These are phyloP conservation scores for Araneus ventricosus DNA, from an alignment of 1,140 invertebrate species.

Conservation along the genomic window DNA sequence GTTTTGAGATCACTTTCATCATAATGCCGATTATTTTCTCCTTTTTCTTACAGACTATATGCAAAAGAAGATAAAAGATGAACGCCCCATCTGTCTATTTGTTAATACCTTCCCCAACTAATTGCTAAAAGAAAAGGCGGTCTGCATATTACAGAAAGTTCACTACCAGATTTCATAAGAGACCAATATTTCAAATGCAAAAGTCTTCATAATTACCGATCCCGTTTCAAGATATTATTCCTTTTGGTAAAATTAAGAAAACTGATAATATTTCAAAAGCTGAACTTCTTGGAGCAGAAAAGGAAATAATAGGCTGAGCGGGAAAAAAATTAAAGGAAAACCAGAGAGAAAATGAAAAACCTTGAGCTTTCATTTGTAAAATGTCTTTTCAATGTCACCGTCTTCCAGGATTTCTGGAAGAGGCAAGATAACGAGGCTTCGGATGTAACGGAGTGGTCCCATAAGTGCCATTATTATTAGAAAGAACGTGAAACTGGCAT, in stretches of 20 bases:
- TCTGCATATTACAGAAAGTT: not conserved
- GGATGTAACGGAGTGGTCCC: constrained; percentile 3
- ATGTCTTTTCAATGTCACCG: constrained; percentile 29
- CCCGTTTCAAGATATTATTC: constrained; percentile 11
- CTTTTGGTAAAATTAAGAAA: constrained; percentile 17
- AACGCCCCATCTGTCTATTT: not conserved
- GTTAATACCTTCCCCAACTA: not conserved
- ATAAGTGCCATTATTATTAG: constrained; percentile 30
- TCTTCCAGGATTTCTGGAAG: constrained; percentile 8
- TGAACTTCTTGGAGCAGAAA: not conserved
- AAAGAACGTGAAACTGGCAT: constrained; percentile 13
- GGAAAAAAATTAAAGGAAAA: not conserved
- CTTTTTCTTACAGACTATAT: no score
- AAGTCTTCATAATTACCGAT: not conserved
- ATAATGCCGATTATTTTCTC: no score
- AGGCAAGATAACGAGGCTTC: constrained; percentile 8
- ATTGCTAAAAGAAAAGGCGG: not conserved
- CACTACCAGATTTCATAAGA: not conserved
- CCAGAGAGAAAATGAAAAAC: not conserved
- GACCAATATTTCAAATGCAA: constrained; percentile 14
- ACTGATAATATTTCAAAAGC: constrained; percentile 30
- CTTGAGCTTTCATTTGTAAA: constrained; percentile 20
- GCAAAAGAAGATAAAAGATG: no score
- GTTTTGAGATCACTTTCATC: no score
- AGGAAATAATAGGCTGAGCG: not conserved